These are phyloP conservation scores for Trematocara variabile DNA, from an alignment of 2,113 vertebrate genomes.

Conservation along the genomic window DNA sequence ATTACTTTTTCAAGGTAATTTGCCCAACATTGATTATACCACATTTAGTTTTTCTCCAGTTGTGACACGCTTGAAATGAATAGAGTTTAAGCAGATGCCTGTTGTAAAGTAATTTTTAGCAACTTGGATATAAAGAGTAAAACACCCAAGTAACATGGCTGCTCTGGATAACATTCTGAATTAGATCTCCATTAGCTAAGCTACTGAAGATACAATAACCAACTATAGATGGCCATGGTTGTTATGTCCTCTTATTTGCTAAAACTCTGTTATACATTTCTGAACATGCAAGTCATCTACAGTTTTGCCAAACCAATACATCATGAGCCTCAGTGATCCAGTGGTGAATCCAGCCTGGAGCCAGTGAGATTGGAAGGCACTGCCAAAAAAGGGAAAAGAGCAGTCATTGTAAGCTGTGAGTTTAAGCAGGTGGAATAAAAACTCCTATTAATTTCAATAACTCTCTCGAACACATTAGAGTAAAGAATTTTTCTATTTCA, in stretches of 20 bases:
- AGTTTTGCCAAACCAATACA: background rate
- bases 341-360: background rate
- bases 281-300: background rate
- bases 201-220: background rate
- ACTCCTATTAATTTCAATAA: slow-evolving; percentile 20
- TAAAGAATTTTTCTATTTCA: background rate
- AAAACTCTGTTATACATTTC: background rate
- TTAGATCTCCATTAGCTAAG: background rate
- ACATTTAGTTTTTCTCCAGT: background rate
- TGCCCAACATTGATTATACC: background rate
- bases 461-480: slow-evolving; percentile 23
- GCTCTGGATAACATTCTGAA: background rate
- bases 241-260: background rate
- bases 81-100: background rate
- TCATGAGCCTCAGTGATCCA: background rate
- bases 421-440: slow-evolving; percentile 6
- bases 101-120: background rate
- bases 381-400: background rate
- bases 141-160: background rate
- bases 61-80: background rate
- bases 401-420: background rate
- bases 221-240: background rate
- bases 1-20: background rate
- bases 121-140: background rate
- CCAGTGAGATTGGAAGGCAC: background rate